phyloP scores from a whole-genome alignment of 2,797 vertebrate genomes.

The Spatula clypeata region DNA sequence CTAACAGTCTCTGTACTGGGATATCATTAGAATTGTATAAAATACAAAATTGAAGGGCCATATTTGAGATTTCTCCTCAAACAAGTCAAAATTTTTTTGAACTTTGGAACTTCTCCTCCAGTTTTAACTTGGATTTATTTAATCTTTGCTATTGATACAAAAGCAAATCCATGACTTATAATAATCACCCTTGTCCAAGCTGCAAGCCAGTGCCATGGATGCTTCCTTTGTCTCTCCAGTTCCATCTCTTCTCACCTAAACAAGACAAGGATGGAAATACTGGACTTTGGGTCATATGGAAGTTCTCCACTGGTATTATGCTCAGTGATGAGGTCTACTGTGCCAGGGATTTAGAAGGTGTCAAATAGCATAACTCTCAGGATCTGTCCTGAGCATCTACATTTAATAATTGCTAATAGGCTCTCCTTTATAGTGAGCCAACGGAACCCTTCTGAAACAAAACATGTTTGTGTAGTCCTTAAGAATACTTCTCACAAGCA shows the following conservation, averaged over 20 bases:
- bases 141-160: not conserved
- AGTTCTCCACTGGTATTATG: not conserved
- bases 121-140: not conserved
- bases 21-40: not conserved
- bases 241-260: not conserved
- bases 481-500: not conserved
- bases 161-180: not conserved
- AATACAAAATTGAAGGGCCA: not conserved
- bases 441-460: not conserved
- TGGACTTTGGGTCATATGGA: accelerated
- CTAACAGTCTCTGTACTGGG: not conserved
- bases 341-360: not conserved
- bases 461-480: accelerated
- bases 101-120: not conserved
- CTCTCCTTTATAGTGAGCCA: not conserved
- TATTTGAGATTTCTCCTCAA: not conserved
- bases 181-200: not conserved
- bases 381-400: not conserved
- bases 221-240: not conserved
- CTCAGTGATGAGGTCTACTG: not conserved
- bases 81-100: not conserved
- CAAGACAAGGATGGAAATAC: not conserved
- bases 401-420: not conserved
- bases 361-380: not conserved
- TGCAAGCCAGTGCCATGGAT: not conserved